Conservation (phyloP, 2,797 vertebrate genomes). For the Acropternis orthonyx region DNA sequence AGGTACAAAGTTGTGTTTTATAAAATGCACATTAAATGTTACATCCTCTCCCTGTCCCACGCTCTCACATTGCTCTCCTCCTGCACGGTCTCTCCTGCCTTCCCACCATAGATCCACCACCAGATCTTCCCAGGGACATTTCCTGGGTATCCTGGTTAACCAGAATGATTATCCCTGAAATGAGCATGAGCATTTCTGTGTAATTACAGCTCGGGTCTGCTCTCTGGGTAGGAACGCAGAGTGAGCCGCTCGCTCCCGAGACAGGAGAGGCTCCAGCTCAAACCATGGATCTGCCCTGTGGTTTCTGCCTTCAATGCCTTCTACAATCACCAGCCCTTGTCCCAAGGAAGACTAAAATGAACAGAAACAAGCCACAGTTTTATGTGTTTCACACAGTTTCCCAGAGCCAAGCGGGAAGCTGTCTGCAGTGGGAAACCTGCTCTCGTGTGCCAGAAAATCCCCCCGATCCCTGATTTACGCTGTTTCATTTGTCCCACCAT, state of each 20-base stretch:
- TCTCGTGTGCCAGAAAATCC: accelerated
- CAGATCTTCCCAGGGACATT: background rate
- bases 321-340: background rate
- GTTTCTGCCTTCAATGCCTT: background rate
- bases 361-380: background rate
- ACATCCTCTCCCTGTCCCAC: background rate
- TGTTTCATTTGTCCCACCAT: background rate
- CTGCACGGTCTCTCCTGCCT: accelerated
- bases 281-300: background rate
- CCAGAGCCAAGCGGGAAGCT: background rate
- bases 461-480: background rate
- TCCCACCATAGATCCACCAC: accelerated
- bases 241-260: background rate
- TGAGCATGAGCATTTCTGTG: background rate
- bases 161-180: background rate
- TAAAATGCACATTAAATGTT: background rate
- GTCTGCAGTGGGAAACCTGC: background rate
- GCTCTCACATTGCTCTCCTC: background rate
- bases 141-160: background rate
- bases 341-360: background rate
- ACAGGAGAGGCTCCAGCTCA: background rate
- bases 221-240: background rate
- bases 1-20: background rate
- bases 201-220: background rate
- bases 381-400: background rate